Conservation (phyloP, 35 echinoderm and acorn worm genomes). For the Anneissia japonica region DNA sequence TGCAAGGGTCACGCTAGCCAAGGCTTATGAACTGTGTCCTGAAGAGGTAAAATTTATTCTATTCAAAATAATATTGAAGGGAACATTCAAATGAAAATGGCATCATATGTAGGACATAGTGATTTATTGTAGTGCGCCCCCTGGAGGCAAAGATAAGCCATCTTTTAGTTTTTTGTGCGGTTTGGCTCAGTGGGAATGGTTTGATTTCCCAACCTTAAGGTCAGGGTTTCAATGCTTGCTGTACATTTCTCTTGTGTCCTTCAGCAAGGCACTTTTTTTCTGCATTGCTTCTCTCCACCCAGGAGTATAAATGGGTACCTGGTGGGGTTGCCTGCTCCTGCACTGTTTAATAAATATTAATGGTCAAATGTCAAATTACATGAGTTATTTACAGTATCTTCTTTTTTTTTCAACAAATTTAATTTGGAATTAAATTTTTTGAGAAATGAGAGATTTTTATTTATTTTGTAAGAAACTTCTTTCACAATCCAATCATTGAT, state of each 20-base stretch:
- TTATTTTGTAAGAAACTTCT: background rate
- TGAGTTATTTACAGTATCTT: too few relatives aligned
- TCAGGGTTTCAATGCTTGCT: background rate
- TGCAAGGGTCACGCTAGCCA: slow-evolving; percentile 85
- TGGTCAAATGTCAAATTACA: too few relatives aligned
- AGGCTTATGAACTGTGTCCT: slow-evolving; percentile 96
- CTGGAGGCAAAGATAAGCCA: background rate
- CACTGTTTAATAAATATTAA: too few relatives aligned
- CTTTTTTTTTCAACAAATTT: too few relatives aligned
- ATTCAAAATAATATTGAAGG: background rate
- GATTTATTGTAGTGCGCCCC: background rate
- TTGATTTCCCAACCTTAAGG: background rate
- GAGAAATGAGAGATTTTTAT: too few relatives aligned
- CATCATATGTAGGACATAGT: background rate
- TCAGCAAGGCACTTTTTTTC: background rate
- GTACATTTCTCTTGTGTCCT: background rate
- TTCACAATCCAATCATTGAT: background rate
- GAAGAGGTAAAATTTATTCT: slow-evolving; percentile 62
- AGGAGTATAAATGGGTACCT: too few relatives aligned
- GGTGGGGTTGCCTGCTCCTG: too few relatives aligned
- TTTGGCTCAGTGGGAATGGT: background rate
- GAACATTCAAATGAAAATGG: background rate
- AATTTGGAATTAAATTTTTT: too few relatives aligned
- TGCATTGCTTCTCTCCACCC: too few relatives aligned
- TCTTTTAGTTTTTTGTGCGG: background rate